Conservation (phyloP, 2,113 vertebrate species). For the Hemichromis elongatus region DNA sequence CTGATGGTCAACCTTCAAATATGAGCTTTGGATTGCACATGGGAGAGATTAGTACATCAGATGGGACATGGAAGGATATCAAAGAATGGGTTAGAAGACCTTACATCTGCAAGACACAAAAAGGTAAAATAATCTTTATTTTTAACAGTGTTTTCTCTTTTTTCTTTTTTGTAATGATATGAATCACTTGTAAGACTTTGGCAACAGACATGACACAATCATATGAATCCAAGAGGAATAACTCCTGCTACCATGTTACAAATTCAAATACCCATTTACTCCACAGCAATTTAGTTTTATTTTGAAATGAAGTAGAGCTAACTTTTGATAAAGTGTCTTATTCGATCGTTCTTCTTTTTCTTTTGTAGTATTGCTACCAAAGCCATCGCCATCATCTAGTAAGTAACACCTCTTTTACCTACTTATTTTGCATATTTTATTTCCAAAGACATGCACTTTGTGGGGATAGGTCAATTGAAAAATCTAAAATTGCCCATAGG, state of each 20-base stretch:
- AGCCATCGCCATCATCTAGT: accelerated
- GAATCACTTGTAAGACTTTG: background rate
- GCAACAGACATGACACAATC: background rate
- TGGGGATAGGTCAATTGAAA: no score
- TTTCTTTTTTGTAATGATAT: background rate
- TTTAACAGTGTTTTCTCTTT: background rate
- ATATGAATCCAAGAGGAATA: background rate
- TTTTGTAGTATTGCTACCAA: background rate
- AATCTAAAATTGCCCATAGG: no score
- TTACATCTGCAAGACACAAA: slow-evolving; percentile 84
- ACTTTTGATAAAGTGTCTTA: background rate
- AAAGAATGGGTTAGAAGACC: accelerated
- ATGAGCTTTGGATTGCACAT: accelerated
- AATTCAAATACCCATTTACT: background rate
- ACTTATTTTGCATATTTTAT: background rate
- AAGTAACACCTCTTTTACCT: background rate
- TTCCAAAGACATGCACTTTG: no score
- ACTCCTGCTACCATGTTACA: background rate
- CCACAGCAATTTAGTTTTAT: background rate
- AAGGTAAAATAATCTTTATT: slow-evolving; percentile 71
- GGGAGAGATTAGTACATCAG: slow-evolving; percentile 46
- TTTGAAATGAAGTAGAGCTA: background rate
- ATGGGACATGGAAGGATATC: slow-evolving; percentile 73
- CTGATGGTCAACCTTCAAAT: slow-evolving; percentile 18
- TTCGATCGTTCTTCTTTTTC: background rate